phyloP scores from a whole-genome alignment of 2,113 vertebrate genomes.

The Astatotilapia flaviijosephi region DNA sequence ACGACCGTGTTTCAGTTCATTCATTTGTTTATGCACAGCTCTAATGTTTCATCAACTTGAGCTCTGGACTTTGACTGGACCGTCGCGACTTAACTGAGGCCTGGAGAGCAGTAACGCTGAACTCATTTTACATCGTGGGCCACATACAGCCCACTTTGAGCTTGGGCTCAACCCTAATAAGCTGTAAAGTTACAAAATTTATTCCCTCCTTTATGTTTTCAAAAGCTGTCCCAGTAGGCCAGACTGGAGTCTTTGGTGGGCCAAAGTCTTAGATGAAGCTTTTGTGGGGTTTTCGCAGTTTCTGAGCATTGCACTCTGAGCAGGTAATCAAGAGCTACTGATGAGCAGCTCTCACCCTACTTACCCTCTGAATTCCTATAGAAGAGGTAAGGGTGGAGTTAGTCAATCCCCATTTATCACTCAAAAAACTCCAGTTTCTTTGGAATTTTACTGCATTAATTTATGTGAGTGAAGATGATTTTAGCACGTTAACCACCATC shows the following conservation, averaged over 20 bases:
- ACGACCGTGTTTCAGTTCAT: neutral
- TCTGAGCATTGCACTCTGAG: neutral
- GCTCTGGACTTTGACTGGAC: neutral
- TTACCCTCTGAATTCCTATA: neutral
- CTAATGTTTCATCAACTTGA: neutral
- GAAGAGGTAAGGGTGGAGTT: neutral
- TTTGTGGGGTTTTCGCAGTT: rapidly evolving
- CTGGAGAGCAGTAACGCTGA: neutral
- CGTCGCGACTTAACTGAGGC: neutral
- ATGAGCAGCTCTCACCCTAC: neutral
- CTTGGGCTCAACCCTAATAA: neutral
- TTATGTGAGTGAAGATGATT: neutral
- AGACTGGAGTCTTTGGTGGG: neutral
- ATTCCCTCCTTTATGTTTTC: neutral
- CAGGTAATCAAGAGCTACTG: neutral
- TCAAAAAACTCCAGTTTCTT: neutral
- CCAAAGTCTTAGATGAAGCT: neutral
- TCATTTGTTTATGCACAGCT: neutral
- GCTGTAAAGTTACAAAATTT: neutral
- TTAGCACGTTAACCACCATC: neutral
- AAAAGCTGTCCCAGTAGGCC: neutral
- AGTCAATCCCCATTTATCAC: neutral
- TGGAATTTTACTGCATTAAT: neutral
- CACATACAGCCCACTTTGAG: neutral
- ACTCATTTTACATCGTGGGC: neutral